Evolutionary conservation across 2,888 invertebrate genomes (phyloP), one percentile per base, ranked within the genome.

Genomic region (Falcaria lacertinaria): DNA sequence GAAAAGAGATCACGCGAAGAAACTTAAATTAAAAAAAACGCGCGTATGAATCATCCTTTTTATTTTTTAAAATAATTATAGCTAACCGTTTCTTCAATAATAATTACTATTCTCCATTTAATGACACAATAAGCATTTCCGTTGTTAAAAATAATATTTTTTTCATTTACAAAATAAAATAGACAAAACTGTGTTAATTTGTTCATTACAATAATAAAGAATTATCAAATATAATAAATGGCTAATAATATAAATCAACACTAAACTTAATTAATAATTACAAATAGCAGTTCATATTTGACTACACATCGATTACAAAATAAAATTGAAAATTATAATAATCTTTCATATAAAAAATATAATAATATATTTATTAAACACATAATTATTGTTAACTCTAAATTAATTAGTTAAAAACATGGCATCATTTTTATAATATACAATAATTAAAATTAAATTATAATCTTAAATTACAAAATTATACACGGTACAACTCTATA

Each of bases 11-110:
- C 2, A 28, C 11, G 7, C 25, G 25, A 28, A 28, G 11, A 7
- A 11, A 11, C 1, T 1, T 11, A 11, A 11, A 28, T 39, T 59
- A 71, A 78, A 45, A 71, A 72, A 85, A 82, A 82, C 80, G 49
- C 72, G 22, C 45, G 16, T 79, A 77, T 86, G 86, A 88, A 88
- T 89, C 85, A 83, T 87, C 77, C 63, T 82, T 89, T 90, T 90
- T 89, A 86, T 89, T 90, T 90, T 89, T 90, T 89, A 82, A 89
- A 90, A 90, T 89, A 90, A 90, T 90, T 90, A 90, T 89, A 90
- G 88, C 89, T 90, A 90, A 89, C 89, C 88, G 80, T 85, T 84
- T 81, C 89, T 88, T 88, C 87, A 85, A 88, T 89, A 84, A 87
- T 86, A 71, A 75, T 79, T 78, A 84, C 86, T 87, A 88, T 86